phyloP scores from a whole-genome alignment of 1,140 invertebrate genomes.

The Heliconius congener region DNA sequence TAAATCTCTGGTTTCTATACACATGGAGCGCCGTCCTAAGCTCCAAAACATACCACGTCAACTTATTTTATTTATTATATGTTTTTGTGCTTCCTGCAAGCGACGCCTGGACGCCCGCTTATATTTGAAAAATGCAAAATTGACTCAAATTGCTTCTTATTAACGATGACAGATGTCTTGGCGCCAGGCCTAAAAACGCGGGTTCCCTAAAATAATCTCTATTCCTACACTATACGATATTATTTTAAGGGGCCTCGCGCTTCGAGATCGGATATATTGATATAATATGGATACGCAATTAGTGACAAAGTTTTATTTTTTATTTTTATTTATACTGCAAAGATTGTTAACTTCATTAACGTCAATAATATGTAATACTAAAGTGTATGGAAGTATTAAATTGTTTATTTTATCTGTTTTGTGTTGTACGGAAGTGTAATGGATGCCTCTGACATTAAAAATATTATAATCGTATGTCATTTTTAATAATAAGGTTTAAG shows the following conservation, averaged over 20 bases:
- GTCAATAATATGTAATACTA: constrained; percentile 11
- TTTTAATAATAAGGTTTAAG: too few relatives aligned
- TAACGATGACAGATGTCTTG: constrained; percentile 79
- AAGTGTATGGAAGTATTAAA: neutral
- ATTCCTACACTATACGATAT: constrained; percentile 2
- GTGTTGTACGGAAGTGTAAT: neutral
- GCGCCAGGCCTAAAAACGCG: constrained; percentile 52
- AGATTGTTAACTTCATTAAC: constrained; percentile 12
- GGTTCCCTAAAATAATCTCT: constrained; percentile 34
- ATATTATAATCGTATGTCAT: too few relatives aligned
- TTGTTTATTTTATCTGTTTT: neutral
- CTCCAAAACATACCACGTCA: constrained; percentile 20
- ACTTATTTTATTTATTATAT: constrained; percentile 66
- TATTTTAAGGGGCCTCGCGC: constrained; percentile 35
- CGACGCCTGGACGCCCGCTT: constrained; percentile 64
- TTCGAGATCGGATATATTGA: constrained; percentile 68
- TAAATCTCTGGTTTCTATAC: neutral
- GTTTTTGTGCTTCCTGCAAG: constrained; percentile 74
- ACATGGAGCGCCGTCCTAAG: neutral
- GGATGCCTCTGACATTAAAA: too few relatives aligned
- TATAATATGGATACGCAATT: constrained; percentile 73
- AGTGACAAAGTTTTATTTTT: constrained; percentile 59
- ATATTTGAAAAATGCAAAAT: constrained; percentile 78
- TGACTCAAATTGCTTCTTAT: constrained; percentile 79
- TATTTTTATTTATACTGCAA: constrained; percentile 44